Evolutionary conservation across 2,113 vertebrate genomes (phyloP), one percentile per base, ranked within the genome.

Genomic region (Oncorhynchus tshawytscha): DNA sequence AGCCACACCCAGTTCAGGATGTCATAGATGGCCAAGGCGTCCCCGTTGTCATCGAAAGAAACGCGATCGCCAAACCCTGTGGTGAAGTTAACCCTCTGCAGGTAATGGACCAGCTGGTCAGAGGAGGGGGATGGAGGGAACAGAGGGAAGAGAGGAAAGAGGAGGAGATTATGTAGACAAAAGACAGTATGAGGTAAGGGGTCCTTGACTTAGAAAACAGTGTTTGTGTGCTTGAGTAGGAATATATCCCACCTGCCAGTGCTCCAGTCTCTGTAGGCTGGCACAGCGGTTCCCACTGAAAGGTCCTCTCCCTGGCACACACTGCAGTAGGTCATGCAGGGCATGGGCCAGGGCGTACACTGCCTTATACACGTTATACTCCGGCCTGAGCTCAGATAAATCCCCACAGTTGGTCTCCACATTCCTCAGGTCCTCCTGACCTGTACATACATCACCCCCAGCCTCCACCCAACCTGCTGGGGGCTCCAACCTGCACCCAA

Each of bases 291-390:
- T 12, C 5, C 68, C 78, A 1, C 13, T 73, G 72, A 92, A 93
- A 64, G 92, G 92, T 4, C 91, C 91, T 77, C 74, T 88, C 0
- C 85, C 90, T 24, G 88, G 81, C 51, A 75, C 71, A 84, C 93
- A 93, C 34, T 22, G 64, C 31, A 89, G 70, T 69, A 93, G 78
- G 11, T 90, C 74, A 75, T 93, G 75, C 2, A 93, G 81, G 1
- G 90, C 89, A 67, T 91, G 77, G 0, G 92, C 93, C 15, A 94
- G 73, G 1, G 92, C 86, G 78, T 94, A 93, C 68, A 93, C 92
- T 60, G 92, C 93, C 60, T 93, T 93, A 77, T 93, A 92, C 0
- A 91, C 81, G 70, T 93, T 93, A 34, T 93, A 94, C 5, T 92
- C 88, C 39, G 89, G 73, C 73, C 88, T 84, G 25, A 88, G 74